Base-by-base conservation (phyloP, 2,113 vertebrate species). In the Prochilodus magdalenae region DNA sequence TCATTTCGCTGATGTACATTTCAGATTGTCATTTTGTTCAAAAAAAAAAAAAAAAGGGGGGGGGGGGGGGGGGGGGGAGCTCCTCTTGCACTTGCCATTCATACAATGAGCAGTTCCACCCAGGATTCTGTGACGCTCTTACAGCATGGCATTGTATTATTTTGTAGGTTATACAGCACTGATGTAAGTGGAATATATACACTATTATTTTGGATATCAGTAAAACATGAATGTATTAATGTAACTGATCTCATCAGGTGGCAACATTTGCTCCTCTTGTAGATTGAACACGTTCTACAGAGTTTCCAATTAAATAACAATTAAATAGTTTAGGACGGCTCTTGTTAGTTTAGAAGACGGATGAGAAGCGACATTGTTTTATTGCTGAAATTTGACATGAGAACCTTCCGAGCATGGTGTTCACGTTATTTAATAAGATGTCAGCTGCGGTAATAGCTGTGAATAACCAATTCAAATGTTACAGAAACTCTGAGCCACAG, bases 21-120 rank as follows among this genome's bases (percentile, higher is more conserved):
- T 73, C 60, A 79, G 90, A 91, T 89, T 93, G 90, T 92, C 89
- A 87, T 79, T 86, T 83, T 44, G 44, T 71, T 62, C 10, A 74
- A 74, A 44, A 33, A 1, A 26, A 65, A 40, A 2, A n/a, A n/a
- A n/a, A n/a, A n/a, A n/a, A n/a, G n/a, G n/a, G n/a, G n/a, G n/a
- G n/a, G n/a, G n/a, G n/a, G n/a, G n/a, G n/a, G n/a, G n/a, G n/a
- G n/a, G n/a, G n/a, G n/a, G n/a, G 24, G 53, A 14, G 16, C 16
- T 26, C 44, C 22, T 62, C 2, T 33, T 2, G 55, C 14, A 18
- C 53, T 73, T 5, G 29, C 16, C 36, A 20, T 66, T 75, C 18
- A 66, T 33, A 40, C 18, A 63, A 20, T 29, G 16, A 22, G 29
- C 20, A 75, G 7, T 60, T 44, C 73, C 51, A 75, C 59, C 33